Evolutionary conservation across 2,888 invertebrate genomes (phyloP).

Genomic region (Callimorpha dominula): DNA sequence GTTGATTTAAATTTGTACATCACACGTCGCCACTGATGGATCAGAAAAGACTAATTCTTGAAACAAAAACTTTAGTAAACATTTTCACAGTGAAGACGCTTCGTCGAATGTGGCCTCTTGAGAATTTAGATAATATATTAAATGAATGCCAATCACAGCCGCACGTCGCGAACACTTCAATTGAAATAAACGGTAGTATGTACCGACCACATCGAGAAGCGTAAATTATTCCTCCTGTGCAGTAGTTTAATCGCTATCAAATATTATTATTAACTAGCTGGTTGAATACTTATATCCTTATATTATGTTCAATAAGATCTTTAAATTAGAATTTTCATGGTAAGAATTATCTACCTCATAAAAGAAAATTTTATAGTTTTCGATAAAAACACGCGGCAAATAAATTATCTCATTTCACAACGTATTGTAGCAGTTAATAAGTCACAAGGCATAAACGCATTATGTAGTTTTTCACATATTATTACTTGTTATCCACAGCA

Average conservation of each 20-base stretch:
- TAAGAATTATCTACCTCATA: not conserved
- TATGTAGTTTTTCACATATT: too few species aligned
- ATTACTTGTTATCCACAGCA: too few species aligned
- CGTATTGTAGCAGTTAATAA: not conserved
- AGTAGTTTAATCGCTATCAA: constrained; percentile 30
- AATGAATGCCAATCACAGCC: constrained; percentile 53
- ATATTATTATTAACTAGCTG: constrained; percentile 47
- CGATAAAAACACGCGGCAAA: not conserved
- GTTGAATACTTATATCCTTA: not conserved
- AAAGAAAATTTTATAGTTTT: not conserved
- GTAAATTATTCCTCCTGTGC: constrained; percentile 58
- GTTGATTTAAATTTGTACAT: constrained; percentile 26
- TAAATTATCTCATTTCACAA: not conserved
- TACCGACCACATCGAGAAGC: constrained; percentile 53
- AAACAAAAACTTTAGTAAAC: constrained; percentile 31
- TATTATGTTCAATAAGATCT: not conserved
- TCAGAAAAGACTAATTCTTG: constrained; percentile 36
- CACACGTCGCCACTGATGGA: constrained; percentile 26
- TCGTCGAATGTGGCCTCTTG: constrained; percentile 33
- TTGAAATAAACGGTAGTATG: constrained; percentile 62
- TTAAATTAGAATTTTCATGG: not conserved
- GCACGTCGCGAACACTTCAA: constrained; percentile 63
- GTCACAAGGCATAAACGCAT: too few species aligned
- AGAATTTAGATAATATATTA: constrained; percentile 34
- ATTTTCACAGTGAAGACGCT: constrained; percentile 36